Base-by-base conservation (phyloP, 2,888 invertebrate genomes). In the Orthosia gracilis region DNA sequence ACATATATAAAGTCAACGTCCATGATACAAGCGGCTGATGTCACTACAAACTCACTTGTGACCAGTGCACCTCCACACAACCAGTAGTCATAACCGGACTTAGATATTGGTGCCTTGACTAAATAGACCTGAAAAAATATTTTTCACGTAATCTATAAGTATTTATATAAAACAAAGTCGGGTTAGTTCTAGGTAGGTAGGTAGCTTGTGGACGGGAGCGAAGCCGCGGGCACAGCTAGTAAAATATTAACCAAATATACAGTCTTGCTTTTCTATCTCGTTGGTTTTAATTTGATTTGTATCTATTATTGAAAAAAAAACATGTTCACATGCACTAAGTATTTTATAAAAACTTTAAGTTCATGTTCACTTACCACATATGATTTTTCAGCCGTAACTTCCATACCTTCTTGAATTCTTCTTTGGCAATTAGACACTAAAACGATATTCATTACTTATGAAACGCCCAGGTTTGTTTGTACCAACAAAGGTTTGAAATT, bases 11-110 rank as follows among this genome's bases (percentile, higher is more conserved):
- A 80, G 18, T 88, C 69, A 0, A 91, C 88, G 45, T 91, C 91
- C 66, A 85, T 85, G 0, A 91, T 85, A 57, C 91, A 91, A 0
- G 91, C 91, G 0, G 91, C 91, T 3, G 91, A 89, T 0, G 91
- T 91, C 17, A 91, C 49, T 4, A 91, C 85, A 45, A 73, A 87
- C 0, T 69, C 52, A 0, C 58, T 49, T 0, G 72, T 78, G 4
- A 90, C 87, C n/a, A 92, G 74, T 0, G 91, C 86, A 0, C 91
- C 91, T 0, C 91, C 91, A 21, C 91, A 92, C 0, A 88, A 23
- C 91, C 91, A 92, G 3, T 71, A 82, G 13, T 87, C 85, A 68
- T 91, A 90, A 7, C 49, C 40, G 5, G n/a, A 61, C 0, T 63
- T 63, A 1, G 88, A 81, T 0, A 70, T 17, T 0, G 77, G 50